Conservation (phyloP, 2,888 invertebrate genomes). For the Shargacucullia verbasci region DNA sequence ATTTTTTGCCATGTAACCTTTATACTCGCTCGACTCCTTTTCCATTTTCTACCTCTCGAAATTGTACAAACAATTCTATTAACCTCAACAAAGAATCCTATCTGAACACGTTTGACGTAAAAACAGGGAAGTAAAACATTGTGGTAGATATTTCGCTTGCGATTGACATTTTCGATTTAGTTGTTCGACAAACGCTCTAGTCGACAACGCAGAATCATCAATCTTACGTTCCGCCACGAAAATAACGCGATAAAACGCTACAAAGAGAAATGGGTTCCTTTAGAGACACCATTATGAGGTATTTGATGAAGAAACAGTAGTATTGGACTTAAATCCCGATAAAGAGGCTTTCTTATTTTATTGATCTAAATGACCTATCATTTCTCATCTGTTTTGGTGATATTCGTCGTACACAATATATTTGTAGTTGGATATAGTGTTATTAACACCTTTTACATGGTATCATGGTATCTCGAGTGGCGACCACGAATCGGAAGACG, state of each 20-base stretch:
- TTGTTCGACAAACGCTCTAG: conserved; percentile 51
- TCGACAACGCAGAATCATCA: conserved; percentile 48
- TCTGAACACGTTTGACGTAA: conserved; percentile 1
- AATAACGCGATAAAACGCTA: conserved; percentile 51
- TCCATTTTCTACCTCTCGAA: no score
- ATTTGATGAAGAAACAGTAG: conserved; percentile 27
- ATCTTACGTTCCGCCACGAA: conserved; percentile 55
- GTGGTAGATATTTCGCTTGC: conserved; percentile 24
- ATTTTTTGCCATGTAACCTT: no score
- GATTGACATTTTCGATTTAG: conserved; percentile 59
- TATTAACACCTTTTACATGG: no score
- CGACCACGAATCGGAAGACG: no score
- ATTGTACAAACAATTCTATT: background rate
- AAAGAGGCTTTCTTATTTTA: conserved; percentile 1
- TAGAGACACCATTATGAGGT: conserved; percentile 27
- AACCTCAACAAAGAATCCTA: background rate
- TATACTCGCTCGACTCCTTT: no score
- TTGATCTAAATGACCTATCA: no score
- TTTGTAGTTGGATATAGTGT: no score
- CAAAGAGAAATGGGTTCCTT: conserved; percentile 48
- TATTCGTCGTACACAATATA: no score
- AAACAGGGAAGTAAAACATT: conserved; percentile 27
- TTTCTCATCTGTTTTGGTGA: no score
- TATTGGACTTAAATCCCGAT: conserved; percentile 9
- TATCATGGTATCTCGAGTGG: no score